phyloP scores from a whole-genome alignment of 2,888 invertebrate species.

The Noctua fimbriata region DNA sequence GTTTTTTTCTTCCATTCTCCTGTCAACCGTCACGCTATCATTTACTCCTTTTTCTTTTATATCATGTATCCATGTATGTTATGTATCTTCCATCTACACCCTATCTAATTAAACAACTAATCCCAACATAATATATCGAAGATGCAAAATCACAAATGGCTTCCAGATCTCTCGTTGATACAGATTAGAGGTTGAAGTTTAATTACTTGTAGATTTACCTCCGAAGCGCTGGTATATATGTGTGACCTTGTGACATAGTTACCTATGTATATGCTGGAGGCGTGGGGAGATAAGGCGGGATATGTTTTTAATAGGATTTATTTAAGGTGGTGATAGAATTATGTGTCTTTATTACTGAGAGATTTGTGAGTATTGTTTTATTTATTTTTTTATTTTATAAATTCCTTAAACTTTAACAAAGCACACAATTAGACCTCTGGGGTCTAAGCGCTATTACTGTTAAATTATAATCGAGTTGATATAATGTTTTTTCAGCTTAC shows the following conservation, averaged over 20 bases:
- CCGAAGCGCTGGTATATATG: neutral
- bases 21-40: too few species aligned
- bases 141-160: conserved; percentile 12
- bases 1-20: too few species aligned
- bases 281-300: neutral
- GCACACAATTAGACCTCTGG: too few species aligned
- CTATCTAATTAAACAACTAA: neutral
- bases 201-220: conserved; percentile 59
- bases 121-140: neutral
- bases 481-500: too few species aligned
- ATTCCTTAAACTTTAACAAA: too few species aligned
- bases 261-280: neutral
- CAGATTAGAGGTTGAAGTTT: conserved; percentile 51
- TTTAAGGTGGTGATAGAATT: conserved; percentile 1
- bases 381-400: too few species aligned
- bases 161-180: conserved; percentile 29
- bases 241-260: conserved; percentile 27
- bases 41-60: too few species aligned
- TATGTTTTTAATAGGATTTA: conserved; percentile 30
- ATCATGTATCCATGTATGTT: too few species aligned
- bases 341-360: neutral
- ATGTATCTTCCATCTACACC: neutral
- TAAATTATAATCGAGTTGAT: too few species aligned
- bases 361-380: neutral
- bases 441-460: too few species aligned